Conservation (phyloP, 2,888 invertebrate genomes). For the Thecophora atra region DNA sequence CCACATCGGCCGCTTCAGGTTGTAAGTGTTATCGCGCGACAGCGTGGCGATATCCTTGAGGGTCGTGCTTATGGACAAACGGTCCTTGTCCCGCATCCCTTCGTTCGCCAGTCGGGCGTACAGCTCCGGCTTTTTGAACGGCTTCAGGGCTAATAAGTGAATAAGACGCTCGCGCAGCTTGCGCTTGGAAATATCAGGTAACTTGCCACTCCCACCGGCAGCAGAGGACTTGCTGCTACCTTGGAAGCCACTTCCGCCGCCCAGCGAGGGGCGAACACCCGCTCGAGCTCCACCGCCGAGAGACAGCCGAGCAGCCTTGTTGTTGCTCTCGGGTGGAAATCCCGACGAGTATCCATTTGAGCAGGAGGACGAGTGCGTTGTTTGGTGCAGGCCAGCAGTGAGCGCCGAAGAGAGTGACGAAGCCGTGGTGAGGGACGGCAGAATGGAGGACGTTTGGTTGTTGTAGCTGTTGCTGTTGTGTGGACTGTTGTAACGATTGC, state of each 20-base stretch:
- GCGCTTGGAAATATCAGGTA: conserved; percentile 65
- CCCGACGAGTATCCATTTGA: conserved; percentile 54
- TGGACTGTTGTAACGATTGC: conserved; percentile 37
- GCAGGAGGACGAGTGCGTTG: conserved; percentile 14
- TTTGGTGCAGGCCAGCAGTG: conserved; percentile 54
- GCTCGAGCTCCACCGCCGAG: conserved; percentile 35
- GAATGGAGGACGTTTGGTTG: conserved; percentile 36
- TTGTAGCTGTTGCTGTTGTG: conserved; percentile 43
- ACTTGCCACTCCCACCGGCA: conserved; percentile 45
- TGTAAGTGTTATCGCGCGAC: conserved; percentile 86
- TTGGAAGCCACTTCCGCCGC: conserved; percentile 39
- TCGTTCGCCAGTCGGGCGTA: conserved; percentile 84
- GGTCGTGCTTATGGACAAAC: conserved; percentile 78
- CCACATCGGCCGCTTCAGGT: conserved; percentile 87
- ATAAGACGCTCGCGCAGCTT: conserved; percentile 88
- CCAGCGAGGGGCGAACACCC: conserved; percentile 37
- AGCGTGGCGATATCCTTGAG: conserved; percentile 82
- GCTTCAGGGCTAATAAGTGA: conserved; percentile 90
- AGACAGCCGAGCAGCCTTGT: conserved; percentile 42
- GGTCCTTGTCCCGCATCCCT: conserved; percentile 86
- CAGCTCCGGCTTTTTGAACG: conserved; percentile 93
- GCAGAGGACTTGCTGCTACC: conserved; percentile 34
- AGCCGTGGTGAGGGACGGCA: conserved; percentile 44
- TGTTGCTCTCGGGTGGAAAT: conserved; percentile 43
- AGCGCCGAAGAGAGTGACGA: conserved; percentile 60